Evolutionary conservation across 2,888 invertebrate genomes (phyloP), one percentile per base, ranked within the genome.

Genomic region (Pyrocoelia pectoralis): DNA sequence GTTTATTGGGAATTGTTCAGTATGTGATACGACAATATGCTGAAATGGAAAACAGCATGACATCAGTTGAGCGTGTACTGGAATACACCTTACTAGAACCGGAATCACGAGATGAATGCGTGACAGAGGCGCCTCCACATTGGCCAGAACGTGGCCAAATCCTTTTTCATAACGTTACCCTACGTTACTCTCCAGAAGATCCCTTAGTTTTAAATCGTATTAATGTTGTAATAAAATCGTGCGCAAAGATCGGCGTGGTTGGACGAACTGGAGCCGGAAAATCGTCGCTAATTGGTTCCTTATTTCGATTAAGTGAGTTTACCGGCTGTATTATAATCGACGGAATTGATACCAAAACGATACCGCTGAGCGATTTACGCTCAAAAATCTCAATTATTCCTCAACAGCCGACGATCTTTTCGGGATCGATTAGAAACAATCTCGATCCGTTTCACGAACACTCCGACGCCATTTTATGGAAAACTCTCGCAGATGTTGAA

Each of bases 211-310:
- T 97, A 24, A 92, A 88, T 69, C 86, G 88, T 66, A 80, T 94
- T 2, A 87, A 85, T 63, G 86, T 94, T 59, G 77, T 82, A 0
- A 87, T 94, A 52, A 83, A 89, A 73, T 84, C 89, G 12, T 87
- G 87, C 57, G 87, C 88, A 83, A 91, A 91, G 83, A 84, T 93
- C 19, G 93, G 93, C 1, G 88, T 93, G 6, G 90, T 93, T 1
- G 94, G 94, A 0, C 82, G 94, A 71, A 94, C 94, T 0, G 94
- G 94, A 0, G 94, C 94, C 1, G 94, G 94, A 10, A 93, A 93
- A 78, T 90, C 91, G 0, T 92, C 92, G 0, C 81, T 91, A 48
- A 90, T 93, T 72, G 85, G 90, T 0, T 91, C 92, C 1, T 80
- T 96, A 14, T 95, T 95, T 79, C 90, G 96, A 60, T 78, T 98